Conservation (phyloP, 2,888 invertebrate genomes). For the Macropis europaea region DNA sequence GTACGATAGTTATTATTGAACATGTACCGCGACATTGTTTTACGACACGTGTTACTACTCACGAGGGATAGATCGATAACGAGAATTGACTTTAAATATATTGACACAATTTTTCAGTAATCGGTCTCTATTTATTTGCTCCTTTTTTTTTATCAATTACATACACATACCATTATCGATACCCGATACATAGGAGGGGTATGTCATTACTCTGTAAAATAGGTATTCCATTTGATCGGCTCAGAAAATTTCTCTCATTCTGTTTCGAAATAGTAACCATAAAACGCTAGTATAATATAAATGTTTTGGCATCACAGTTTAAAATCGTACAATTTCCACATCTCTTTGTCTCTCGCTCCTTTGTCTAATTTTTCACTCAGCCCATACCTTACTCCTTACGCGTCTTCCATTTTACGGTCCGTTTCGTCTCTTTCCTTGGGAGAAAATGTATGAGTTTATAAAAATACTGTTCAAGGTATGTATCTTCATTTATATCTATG, state of each 20-base stretch:
- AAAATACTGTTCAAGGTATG: constrained; percentile 63
- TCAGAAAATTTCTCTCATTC: constrained; percentile 54
- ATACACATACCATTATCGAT: constrained; percentile 66
- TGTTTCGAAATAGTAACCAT: constrained; percentile 58
- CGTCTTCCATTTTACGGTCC: constrained; percentile 17
- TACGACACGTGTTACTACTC: constrained; percentile 35
- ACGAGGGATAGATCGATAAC: constrained; percentile 41
- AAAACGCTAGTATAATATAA: constrained; percentile 63
- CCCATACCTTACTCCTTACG: constrained; percentile 20
- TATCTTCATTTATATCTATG: constrained; percentile 41
- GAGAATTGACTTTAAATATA: constrained; percentile 50
- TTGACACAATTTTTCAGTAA: constrained; percentile 53
- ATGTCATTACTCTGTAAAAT: constrained; percentile 72
- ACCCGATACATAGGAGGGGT: constrained; percentile 64
- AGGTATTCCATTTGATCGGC: constrained; percentile 60
- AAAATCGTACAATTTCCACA: constrained; percentile 56
- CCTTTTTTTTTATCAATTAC: constrained; percentile 60
- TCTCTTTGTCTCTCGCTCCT: constrained; percentile 5
- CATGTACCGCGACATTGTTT: constrained; percentile 45
- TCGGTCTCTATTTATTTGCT: constrained; percentile 61
- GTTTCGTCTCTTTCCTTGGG: constrained; percentile 37
- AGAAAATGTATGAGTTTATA: constrained; percentile 60
- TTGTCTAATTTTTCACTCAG: constrained; percentile 15
- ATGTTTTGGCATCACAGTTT: constrained; percentile 67
- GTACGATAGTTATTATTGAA: constrained; percentile 50